Conservation (phyloP, 2,113 vertebrate species). For the Tiliqua scincoides region DNA sequence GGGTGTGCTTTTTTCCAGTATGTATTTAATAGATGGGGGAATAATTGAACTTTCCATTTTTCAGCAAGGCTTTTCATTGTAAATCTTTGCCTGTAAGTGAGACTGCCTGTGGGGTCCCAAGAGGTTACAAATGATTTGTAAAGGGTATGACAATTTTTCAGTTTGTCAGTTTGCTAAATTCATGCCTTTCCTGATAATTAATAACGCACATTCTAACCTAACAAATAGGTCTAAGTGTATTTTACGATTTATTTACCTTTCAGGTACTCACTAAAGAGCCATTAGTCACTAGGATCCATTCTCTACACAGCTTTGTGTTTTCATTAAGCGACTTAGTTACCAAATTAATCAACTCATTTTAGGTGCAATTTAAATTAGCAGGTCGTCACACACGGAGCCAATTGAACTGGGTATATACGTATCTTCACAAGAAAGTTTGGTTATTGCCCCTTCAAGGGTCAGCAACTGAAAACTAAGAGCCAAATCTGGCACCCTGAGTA, state of each 20-base stretch:
- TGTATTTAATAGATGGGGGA: neutral
- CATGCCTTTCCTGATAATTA: constrained; percentile 15
- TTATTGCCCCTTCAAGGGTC: neutral
- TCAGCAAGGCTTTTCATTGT: neutral
- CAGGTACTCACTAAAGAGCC: neutral
- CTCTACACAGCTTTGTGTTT: neutral
- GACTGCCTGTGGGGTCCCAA: neutral
- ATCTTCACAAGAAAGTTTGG: neutral
- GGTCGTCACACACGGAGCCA: neutral
- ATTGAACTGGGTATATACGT: neutral
- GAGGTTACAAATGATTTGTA: constrained; percentile 12
- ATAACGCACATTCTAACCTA: constrained; percentile 17
- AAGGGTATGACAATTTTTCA: constrained; percentile 26
- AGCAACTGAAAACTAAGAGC: neutral
- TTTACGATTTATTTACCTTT: constrained; percentile 22
- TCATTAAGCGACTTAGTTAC: constrained; percentile 6
- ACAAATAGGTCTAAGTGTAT: constrained; percentile 11
- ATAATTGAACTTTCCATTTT: constrained; percentile 12
- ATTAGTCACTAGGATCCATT: constrained; percentile 8
- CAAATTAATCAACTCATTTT: neutral
- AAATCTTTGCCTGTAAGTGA: neutral
- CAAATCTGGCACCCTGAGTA: neutral
- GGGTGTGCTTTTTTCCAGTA: neutral
- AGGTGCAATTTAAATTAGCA: neutral
- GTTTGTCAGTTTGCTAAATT: constrained; percentile 1